These are phyloP conservation scores for Littorina saxatilis DNA, from an alignment of 1,140 invertebrate genomes.

Conservation along the genomic window DNA sequence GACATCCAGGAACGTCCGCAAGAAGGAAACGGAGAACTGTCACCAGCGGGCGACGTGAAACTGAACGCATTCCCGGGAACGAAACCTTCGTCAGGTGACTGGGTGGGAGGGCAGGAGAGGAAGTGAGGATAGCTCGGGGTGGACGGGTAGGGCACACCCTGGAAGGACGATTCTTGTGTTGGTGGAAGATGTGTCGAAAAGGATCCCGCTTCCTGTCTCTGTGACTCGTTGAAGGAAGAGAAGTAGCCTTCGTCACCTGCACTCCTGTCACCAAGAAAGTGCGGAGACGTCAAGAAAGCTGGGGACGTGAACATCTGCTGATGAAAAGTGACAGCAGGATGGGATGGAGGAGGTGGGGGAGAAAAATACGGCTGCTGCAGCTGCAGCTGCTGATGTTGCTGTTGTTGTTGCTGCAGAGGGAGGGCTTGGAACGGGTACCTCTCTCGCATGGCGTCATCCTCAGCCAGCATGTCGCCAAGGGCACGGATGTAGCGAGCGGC, in stretches of 20 bases:
- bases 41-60: background rate
- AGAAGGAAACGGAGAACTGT: background rate
- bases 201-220: background rate
- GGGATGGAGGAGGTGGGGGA: too few relatives aligned
- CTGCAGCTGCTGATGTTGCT: background rate
- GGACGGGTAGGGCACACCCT: background rate
- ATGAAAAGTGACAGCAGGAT: background rate
- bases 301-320: background rate
- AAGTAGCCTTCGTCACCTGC: constrained; percentile 6
- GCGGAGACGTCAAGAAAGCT: background rate
- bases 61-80: background rate
- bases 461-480: constrained; percentile 89
- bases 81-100: constrained; percentile 1
- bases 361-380: background rate
- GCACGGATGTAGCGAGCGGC: constrained; percentile 98
- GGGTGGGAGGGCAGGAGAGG: background rate
- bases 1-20: background rate
- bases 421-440: background rate
- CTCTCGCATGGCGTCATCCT: background rate
- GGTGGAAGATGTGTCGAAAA: too few relatives aligned
- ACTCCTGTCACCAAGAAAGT: background rate
- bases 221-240: constrained; percentile 14
- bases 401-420: background rate
- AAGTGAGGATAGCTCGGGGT: background rate
- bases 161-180: background rate